Percentiles rank a stretch among this genome's conserved stretches.
Evolutionary conservation across 1,140 invertebrate genomes (phyloP).

Genomic region (Saccostrea glomerata): DNA sequence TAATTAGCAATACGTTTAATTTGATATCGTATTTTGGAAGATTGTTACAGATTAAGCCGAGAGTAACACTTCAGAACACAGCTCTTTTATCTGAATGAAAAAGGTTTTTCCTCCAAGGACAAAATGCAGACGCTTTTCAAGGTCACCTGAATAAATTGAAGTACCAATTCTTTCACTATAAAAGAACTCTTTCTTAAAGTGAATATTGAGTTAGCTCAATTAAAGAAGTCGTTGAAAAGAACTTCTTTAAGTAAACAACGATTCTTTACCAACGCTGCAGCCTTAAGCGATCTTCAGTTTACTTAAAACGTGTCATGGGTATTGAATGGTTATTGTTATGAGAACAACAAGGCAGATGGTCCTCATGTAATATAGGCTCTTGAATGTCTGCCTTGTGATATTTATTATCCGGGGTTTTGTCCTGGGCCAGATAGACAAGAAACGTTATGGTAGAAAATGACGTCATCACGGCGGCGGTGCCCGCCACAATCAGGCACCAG

Average conservation of each 20-base stretch:
- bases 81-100: too few relatives aligned
- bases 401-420: not conserved
- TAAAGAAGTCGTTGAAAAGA: not conserved
- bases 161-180: not conserved
- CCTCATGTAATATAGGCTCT: not conserved
- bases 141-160: not conserved
- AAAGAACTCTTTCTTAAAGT: not conserved
- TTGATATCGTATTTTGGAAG: too few relatives aligned
- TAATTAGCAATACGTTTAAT: too few relatives aligned
- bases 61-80: too few relatives aligned
- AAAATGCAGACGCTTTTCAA: constrained; percentile 4
- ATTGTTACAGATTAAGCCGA: too few relatives aligned
- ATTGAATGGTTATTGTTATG: constrained; percentile 15
- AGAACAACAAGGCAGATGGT: not conserved
- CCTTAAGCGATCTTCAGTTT: not conserved
- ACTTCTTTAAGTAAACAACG: not conserved
- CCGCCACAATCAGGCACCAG: constrained; percentile 5
- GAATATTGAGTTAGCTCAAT: not conserved
- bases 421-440: constrained; percentile 13
- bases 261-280: not conserved
- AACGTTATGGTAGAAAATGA: not conserved
- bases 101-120: not conserved
- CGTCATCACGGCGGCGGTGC: not conserved
- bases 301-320: constrained; percentile 6
- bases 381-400: not conserved